Percentiles rank a stretch among this genome's conserved stretches.
Evolutionary conservation across 2,113 vertebrate genomes (phyloP).

Genomic region (Microtus oregoni): DNA sequence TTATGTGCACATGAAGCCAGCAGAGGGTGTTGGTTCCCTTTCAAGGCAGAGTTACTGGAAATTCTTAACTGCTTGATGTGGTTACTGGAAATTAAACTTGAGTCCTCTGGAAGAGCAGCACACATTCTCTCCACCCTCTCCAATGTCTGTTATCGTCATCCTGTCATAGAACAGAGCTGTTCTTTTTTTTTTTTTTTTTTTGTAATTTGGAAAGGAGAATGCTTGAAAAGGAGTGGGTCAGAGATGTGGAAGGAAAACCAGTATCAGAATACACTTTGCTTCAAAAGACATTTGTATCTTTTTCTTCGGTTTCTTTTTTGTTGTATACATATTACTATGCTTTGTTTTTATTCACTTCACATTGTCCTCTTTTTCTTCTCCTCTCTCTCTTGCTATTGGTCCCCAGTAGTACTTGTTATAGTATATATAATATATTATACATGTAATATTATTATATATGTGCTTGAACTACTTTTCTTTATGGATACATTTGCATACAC

Average conservation of each 20-base stretch:
- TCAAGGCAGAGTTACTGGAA: not conserved
- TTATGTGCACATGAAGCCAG: not conserved
- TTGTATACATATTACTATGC: not conserved
- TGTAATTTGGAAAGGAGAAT: no score
- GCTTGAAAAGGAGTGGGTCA: not conserved
- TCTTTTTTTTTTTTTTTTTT: not conserved
- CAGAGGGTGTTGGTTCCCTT: not conserved
- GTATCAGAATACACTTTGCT: not conserved
- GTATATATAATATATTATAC: not conserved
- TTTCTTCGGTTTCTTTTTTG: not conserved
- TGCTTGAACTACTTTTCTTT: no score
- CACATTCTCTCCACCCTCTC: not conserved
- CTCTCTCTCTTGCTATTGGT: not conserved
- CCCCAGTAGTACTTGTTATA: not conserved
- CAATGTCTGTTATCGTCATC: not conserved
- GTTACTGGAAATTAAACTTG: not conserved
- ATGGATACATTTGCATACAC: not conserved
- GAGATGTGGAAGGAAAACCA: not conserved
- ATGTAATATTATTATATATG: not conserved
- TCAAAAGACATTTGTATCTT: no score
- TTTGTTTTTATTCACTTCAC: not conserved
- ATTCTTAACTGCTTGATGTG: not conserved
- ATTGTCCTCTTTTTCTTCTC: not conserved
- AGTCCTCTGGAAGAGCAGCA: not conserved
- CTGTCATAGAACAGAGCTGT: no score